Conservation (phyloP, 1,140 invertebrate species). For the Drosophila malerkotliana region DNA sequence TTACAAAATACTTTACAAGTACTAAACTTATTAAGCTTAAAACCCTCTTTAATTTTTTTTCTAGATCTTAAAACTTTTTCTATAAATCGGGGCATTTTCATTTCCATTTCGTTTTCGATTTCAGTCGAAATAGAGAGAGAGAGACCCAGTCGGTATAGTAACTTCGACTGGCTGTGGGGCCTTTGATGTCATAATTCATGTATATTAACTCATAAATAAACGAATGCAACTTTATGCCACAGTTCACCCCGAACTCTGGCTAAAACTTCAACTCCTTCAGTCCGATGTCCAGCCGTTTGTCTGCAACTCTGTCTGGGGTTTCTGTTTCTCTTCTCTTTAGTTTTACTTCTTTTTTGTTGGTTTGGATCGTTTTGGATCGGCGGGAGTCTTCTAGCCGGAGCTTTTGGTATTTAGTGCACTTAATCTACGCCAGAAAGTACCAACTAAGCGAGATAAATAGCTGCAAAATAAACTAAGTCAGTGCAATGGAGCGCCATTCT, state of each 20-base stretch:
- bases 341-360: slow-evolving; percentile 8
- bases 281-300: slow-evolving; percentile 43
- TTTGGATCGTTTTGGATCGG: slow-evolving; percentile 46
- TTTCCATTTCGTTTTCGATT: slow-evolving; percentile 75
- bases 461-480: slow-evolving; percentile 80
- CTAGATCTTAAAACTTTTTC: slow-evolving; percentile 1
- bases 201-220: slow-evolving; percentile 84
- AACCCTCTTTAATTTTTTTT: background rate
- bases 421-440: slow-evolving; percentile 82
- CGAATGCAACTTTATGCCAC: slow-evolving; percentile 71
- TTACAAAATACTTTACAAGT: too few relatives aligned
- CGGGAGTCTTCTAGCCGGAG: slow-evolving; percentile 64
- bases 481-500: slow-evolving; percentile 61
- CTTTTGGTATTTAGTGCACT: slow-evolving; percentile 77
- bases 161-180: slow-evolving; percentile 59
- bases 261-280: slow-evolving; percentile 33
- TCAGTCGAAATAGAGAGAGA: slow-evolving; percentile 39
- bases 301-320: slow-evolving; percentile 40
- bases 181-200: slow-evolving; percentile 83
- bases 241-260: slow-evolving; percentile 25
- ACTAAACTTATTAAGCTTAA: too few relatives aligned
- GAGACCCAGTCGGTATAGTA: slow-evolving; percentile 19
- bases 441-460: slow-evolving; percentile 82
- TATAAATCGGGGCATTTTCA: slow-evolving; percentile 58
- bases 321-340: slow-evolving; percentile 12